Evolutionary conservation across 1,140 invertebrate genomes (phyloP).

Genomic region (Leptinotarsa undecemlineata): DNA sequence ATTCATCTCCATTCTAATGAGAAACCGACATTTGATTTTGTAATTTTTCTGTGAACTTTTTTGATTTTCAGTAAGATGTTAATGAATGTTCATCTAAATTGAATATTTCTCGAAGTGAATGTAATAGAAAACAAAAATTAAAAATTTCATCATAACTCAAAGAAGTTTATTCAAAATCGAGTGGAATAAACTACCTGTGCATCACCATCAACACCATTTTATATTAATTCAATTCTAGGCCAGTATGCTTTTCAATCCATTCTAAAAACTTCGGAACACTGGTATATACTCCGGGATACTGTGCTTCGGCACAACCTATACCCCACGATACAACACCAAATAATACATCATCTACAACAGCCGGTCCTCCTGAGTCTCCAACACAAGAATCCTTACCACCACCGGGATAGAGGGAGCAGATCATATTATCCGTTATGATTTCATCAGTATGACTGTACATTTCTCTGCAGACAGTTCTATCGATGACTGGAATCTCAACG

Average conservation of each 20-base stretch:
- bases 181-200: no score
- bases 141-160: no score
- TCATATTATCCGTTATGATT: not conserved
- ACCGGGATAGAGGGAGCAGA: not conserved
- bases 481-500: slow-evolving; percentile 6
- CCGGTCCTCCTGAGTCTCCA: slow-evolving; percentile 14
- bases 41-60: no score
- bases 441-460: not conserved
- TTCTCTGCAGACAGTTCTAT: not conserved
- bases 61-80: no score
- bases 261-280: slow-evolving; percentile 20
- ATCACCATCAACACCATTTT: no score
- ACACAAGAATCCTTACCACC: slow-evolving; percentile 12
- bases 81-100: no score
- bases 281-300: slow-evolving; percentile 38
- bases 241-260: slow-evolving; percentile 27
- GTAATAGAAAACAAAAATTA: no score
- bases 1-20: no score
- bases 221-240: not conserved
- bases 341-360: slow-evolving; percentile 39
- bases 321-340: slow-evolving; percentile 66
- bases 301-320: slow-evolving; percentile 34
- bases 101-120: no score
- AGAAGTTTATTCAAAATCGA: no score
- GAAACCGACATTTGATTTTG: no score